Percentiles rank a stretch among this genome's conserved stretches.
Evolutionary conservation across 1,140 invertebrate species (phyloP).

Genomic region (Laupala kohalensis): DNA sequence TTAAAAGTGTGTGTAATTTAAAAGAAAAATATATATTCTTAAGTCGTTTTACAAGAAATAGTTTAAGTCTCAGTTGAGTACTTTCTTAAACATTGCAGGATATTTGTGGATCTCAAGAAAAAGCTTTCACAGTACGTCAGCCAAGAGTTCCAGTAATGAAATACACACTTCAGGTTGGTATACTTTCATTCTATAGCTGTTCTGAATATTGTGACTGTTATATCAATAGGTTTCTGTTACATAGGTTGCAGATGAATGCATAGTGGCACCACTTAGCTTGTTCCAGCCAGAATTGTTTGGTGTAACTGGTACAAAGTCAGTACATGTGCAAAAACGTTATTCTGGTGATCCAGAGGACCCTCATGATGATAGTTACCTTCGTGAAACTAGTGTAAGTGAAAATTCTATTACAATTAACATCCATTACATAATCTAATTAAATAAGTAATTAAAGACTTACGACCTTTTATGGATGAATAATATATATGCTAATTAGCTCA

Average conservation of each 20-base stretch:
- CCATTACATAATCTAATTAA: no score
- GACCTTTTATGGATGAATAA: no score
- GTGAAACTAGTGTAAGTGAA: conserved; percentile 59
- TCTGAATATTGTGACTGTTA: not conserved
- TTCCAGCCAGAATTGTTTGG: conserved; percentile 82
- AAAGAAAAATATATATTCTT: no score
- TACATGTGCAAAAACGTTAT: conserved; percentile 57
- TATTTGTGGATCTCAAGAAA: conserved; percentile 69
- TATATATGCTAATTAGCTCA: no score
- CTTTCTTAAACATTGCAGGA: conserved; percentile 45
- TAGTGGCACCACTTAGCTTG: conserved; percentile 77
- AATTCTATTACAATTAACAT: not conserved
- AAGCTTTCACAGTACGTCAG: conserved; percentile 60
- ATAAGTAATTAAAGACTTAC: no score
- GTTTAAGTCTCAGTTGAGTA: no score
- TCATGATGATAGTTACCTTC: conserved; percentile 80
- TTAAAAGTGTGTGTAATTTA: no score
- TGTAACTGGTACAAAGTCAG: conserved; percentile 60
- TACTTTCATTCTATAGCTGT: not conserved
- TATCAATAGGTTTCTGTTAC: conserved; percentile 20
- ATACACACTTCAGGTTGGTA: conserved; percentile 47
- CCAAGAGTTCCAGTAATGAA: conserved; percentile 54
- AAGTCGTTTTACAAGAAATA: no score
- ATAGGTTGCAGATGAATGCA: conserved; percentile 82
- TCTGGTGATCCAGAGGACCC: conserved; percentile 83